Evolutionary conservation across 2,888 invertebrate species (phyloP).

Genomic region (Drosophila stalkeri): DNA sequence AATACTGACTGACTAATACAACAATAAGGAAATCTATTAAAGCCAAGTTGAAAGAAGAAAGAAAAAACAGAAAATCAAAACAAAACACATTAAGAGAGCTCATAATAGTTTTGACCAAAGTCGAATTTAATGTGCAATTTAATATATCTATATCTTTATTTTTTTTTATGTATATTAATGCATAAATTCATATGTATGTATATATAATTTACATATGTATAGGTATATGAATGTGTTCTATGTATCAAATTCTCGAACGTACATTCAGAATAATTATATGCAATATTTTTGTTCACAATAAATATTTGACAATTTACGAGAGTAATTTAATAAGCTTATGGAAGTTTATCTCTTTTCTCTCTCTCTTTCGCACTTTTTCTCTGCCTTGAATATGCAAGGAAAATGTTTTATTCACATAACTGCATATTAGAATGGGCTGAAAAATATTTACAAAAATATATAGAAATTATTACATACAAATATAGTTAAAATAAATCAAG

Average conservation of each 20-base stretch:
- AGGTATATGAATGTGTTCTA: no score
- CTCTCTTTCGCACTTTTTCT: background rate
- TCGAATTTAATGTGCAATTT: constrained; percentile 29
- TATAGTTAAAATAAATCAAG: background rate
- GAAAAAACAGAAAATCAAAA: constrained; percentile 2
- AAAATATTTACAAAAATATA: no score
- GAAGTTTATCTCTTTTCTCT: background rate
- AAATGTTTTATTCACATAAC: background rate
- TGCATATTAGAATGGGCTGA: background rate
- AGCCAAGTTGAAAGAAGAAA: constrained; percentile 12
- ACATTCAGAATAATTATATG: background rate
- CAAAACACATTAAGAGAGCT: constrained; percentile 27
- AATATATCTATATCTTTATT: background rate
- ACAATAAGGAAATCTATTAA: constrained; percentile 36
- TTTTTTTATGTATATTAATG: background rate
- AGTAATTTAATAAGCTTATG: no score
- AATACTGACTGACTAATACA: background rate
- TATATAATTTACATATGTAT: background rate
- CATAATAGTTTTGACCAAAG: constrained; percentile 26
- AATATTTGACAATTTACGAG: background rate
- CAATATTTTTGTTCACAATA: background rate
- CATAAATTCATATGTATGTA: background rate
- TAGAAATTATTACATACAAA: no score
- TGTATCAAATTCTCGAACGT: background rate
- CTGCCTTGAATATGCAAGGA: background rate